Conservation (phyloP, 2,888 invertebrate species). For the Pseudeuparius sepicola region DNA sequence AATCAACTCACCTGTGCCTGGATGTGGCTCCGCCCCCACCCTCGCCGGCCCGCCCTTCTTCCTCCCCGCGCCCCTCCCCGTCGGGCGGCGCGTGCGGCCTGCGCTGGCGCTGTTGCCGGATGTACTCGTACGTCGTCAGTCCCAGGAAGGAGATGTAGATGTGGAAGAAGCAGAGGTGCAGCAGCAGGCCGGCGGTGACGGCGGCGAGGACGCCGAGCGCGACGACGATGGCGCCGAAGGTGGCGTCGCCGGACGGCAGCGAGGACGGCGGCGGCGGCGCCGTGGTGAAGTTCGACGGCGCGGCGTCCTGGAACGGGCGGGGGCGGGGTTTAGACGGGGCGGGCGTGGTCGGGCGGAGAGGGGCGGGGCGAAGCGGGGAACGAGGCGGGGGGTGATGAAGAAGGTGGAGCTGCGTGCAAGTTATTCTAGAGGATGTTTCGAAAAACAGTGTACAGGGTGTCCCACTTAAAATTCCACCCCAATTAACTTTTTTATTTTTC, state of each 20-base stretch:
- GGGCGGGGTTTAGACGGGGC: no score
- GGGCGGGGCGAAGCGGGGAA: no score
- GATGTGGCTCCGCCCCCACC: no score
- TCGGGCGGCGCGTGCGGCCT: slow-evolving; percentile 21
- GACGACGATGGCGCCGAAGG: slow-evolving; percentile 49
- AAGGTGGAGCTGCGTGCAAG: no score
- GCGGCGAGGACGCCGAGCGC: slow-evolving; percentile 61
- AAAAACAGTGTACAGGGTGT: no score
- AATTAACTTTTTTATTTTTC: no score
- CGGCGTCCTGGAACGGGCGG: no score
- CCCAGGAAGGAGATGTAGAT: slow-evolving; percentile 77
- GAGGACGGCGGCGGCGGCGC: slow-evolving; percentile 29
- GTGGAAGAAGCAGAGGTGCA: slow-evolving; percentile 82
- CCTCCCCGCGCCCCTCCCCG: slow-evolving; percentile 17
- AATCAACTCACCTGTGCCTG: slow-evolving; percentile 13
- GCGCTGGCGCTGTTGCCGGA: slow-evolving; percentile 45
- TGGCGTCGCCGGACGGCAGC: slow-evolving; percentile 45
- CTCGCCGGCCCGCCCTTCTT: no score
- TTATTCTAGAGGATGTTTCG: no score
- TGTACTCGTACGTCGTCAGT: slow-evolving; percentile 85
- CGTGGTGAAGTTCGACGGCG: slow-evolving; percentile 23
- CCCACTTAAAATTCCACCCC: no score
- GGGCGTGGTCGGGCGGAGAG: no score
- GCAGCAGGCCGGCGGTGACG: slow-evolving; percentile 62
- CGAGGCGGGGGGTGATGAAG: no score